phyloP scores from a whole-genome alignment of 2,888 invertebrate species.

The Noctuana brunneofusca region DNA sequence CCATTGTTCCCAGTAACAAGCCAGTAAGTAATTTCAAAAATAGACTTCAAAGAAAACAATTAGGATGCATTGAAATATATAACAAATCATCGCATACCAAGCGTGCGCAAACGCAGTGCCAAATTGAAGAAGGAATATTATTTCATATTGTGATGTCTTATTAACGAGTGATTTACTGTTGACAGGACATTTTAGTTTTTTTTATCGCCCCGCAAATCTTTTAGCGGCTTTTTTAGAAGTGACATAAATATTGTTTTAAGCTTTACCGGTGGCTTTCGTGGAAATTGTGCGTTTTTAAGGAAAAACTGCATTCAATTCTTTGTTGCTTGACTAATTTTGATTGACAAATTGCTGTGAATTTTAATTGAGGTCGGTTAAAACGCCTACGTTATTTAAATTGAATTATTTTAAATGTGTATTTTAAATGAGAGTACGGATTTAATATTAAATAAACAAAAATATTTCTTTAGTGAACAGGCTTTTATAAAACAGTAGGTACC shows the following conservation, averaged over 20 bases:
- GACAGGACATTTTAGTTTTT: slow-evolving; percentile 55
- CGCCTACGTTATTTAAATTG: too few relatives aligned
- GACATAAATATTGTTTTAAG: slow-evolving; percentile 30
- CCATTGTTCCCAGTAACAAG: neutral
- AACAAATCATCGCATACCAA: slow-evolving; percentile 47
- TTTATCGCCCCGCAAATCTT: slow-evolving; percentile 46
- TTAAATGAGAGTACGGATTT: too few relatives aligned
- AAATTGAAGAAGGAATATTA: slow-evolving; percentile 65
- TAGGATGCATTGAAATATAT: slow-evolving; percentile 56
- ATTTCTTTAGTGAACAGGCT: too few relatives aligned
- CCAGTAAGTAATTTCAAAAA: slow-evolving; percentile 47
- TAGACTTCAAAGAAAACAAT: slow-evolving; percentile 58
- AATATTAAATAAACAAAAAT: too few relatives aligned
- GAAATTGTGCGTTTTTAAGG: slow-evolving; percentile 12
- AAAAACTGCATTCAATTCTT: slow-evolving; percentile 6
- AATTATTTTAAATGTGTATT: too few relatives aligned
- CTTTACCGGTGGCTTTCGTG: slow-evolving; percentile 12
- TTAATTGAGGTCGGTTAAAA: too few relatives aligned
- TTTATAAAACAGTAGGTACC: too few relatives aligned
- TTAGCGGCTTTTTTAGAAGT: slow-evolving; percentile 34
- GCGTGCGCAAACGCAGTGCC: slow-evolving; percentile 54
- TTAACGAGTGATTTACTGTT: slow-evolving; percentile 70
- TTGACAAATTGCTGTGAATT: slow-evolving; percentile 8
- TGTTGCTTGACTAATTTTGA: slow-evolving; percentile 10
- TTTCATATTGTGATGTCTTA: slow-evolving; percentile 68